Conservation (phyloP, 2,113 vertebrate species). For the Fulica atra region DNA sequence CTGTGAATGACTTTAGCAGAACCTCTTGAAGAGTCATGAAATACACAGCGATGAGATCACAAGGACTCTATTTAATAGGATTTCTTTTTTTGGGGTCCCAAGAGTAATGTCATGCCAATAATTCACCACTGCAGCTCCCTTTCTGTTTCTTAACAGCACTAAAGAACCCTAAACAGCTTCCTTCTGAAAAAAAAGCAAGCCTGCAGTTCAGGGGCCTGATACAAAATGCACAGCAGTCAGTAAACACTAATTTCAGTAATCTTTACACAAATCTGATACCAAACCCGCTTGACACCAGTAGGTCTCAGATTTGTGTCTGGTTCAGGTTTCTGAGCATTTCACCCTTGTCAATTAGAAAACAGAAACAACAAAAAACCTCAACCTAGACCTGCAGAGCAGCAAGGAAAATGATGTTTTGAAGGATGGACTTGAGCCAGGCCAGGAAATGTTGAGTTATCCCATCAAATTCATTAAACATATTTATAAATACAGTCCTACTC, state of each 20-base stretch:
- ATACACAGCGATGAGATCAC: conserved; percentile 48
- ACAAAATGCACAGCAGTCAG: conserved; percentile 11
- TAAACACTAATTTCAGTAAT: conserved; percentile 19
- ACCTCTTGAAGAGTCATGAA: conserved; percentile 43
- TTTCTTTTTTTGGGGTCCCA: conserved; percentile 56
- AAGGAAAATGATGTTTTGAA: not conserved
- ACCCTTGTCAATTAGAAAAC: not conserved
- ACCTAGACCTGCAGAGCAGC: not conserved
- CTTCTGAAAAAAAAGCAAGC: not conserved
- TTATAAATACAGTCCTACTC: not conserved
- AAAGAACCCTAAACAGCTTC: conserved; percentile 37
- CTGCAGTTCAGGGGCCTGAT: conserved; percentile 1
- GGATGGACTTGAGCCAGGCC: conserved; percentile 34
- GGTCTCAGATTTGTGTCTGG: not conserved
- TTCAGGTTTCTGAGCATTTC: not conserved
- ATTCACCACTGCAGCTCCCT: conserved; percentile 27
- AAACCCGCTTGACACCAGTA: not conserved
- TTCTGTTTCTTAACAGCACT: conserved; percentile 47
- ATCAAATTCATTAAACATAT: conserved; percentile 33
- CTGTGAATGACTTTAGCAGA: conserved; percentile 59
- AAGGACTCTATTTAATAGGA: conserved; percentile 55
- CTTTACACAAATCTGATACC: not conserved
- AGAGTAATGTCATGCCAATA: conserved; percentile 28
- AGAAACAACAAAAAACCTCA: not conserved
- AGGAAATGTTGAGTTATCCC: conserved; percentile 40